Evolutionary conservation across 2,797 vertebrate species (phyloP).

Genomic region (Semaprochilodus insignis): DNA sequence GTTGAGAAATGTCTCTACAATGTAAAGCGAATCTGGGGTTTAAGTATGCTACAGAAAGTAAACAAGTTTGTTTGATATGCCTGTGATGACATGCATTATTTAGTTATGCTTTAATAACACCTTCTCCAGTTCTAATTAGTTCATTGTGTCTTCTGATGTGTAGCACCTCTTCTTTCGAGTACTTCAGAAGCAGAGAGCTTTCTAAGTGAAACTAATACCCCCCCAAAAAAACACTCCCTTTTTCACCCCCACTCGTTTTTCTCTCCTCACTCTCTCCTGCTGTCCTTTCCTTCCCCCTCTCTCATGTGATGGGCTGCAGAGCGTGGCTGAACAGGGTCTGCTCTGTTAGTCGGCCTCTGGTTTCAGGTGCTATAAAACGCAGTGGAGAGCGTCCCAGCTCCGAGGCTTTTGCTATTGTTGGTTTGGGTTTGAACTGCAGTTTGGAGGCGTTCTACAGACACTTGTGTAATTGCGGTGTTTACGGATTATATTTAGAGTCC

Average conservation of each 20-base stretch:
- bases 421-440: slow-evolving; percentile 39
- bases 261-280: slow-evolving; percentile 2
- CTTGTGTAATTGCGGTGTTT: slow-evolving; percentile 53
- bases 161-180: not conserved
- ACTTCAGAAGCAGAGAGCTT: not conserved
- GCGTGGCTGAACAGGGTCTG: slow-evolving; percentile 34
- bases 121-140: no score
- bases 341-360: slow-evolving; percentile 47
- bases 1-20: no score
- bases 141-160: not conserved
- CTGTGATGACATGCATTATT: no score
- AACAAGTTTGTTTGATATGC: no score
- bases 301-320: slow-evolving; percentile 22
- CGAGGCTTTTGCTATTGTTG: slow-evolving; percentile 47
- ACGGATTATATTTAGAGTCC: slow-evolving; percentile 48
- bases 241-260: slow-evolving; percentile 3
- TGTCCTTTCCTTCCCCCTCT: not conserved
- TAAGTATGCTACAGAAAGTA: no score
- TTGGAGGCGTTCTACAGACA: slow-evolving; percentile 47
- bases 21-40: no score
- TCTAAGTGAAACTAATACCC: slow-evolving; percentile 1
- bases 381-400: slow-evolving; percentile 31
- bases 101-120: no score
- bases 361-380: slow-evolving; percentile 48
- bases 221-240: not conserved